These are phyloP conservation scores for Tinamus guttatus DNA, from an alignment of 2,113 vertebrate genomes.

Conservation along the genomic window DNA sequence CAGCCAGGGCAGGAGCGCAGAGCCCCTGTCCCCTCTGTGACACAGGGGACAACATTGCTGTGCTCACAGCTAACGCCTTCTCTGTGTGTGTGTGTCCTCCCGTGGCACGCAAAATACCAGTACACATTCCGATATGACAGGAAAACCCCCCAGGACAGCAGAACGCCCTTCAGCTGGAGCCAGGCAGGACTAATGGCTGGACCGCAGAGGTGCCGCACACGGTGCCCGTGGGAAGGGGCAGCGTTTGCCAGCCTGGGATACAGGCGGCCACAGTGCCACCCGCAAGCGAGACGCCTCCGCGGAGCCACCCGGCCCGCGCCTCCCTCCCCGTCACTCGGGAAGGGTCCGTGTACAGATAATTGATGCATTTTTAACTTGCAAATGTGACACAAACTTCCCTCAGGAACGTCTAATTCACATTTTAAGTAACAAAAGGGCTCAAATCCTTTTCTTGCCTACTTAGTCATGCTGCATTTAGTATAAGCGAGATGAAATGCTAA, in stretches of 20 bases:
- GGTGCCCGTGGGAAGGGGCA: background rate
- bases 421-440: conserved; percentile 74
- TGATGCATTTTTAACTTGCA: conserved; percentile 59
- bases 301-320: background rate
- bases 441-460: conserved; percentile 73
- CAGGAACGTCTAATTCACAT: conserved; percentile 72
- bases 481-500: conserved; percentile 71
- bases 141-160: background rate
- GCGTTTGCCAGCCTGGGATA: background rate
- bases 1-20: background rate
- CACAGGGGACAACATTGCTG: accelerated
- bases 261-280: background rate
- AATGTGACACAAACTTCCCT: conserved; percentile 64
- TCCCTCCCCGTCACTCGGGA: background rate
- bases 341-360: conserved; percentile 20
- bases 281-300: background rate
- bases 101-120: background rate
- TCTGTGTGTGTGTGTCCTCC: background rate
- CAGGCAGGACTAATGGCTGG: too few relatives aligned
- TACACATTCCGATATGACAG: too few relatives aligned
- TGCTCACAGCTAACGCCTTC: background rate
- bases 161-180: background rate
- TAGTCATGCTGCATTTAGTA: conserved; percentile 75
- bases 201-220: background rate
- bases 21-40: background rate